Conservation (phyloP, 2,888 invertebrate species). For the Parasteatoda lunata region DNA sequence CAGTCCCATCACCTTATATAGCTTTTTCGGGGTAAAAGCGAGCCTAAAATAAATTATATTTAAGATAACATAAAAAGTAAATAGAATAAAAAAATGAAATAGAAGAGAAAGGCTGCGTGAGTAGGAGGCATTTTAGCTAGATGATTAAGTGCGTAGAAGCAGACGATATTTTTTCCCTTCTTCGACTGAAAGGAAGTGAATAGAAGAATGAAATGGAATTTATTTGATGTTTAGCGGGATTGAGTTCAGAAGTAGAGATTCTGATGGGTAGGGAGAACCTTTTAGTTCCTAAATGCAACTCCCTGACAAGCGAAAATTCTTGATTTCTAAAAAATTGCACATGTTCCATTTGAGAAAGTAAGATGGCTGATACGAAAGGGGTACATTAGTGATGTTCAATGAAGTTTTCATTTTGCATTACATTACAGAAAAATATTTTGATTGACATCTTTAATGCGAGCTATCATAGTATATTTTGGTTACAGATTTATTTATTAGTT, state of each 20-base stretch:
- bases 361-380: too few relatives aligned
- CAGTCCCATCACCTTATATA: constrained; percentile 54
- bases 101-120: constrained; percentile 36
- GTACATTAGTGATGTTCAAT: too few relatives aligned
- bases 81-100: neutral
- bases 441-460: too few relatives aligned
- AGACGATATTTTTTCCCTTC: constrained; percentile 26
- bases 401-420: too few relatives aligned
- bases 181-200: constrained; percentile 41
- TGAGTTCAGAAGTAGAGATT: constrained; percentile 31
- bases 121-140: constrained; percentile 58
- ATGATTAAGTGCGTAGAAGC: constrained; percentile 59
- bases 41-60: constrained; percentile 51
- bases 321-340: too few relatives aligned
- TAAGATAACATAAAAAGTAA: constrained; percentile 5
- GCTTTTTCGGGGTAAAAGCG: constrained; percentile 36
- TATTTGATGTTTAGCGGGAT: constrained; percentile 62
- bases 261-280: constrained; percentile 10
- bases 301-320: neutral
- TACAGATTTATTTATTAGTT: too few relatives aligned
- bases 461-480: too few relatives aligned
- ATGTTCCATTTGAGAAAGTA: too few relatives aligned
- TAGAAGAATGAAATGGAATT: constrained; percentile 61
- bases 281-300: constrained; percentile 16
- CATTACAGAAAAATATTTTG: too few relatives aligned